Evolutionary conservation across 2,797 vertebrate genomes (phyloP).

Genomic region (Crenuchus spilurus): DNA sequence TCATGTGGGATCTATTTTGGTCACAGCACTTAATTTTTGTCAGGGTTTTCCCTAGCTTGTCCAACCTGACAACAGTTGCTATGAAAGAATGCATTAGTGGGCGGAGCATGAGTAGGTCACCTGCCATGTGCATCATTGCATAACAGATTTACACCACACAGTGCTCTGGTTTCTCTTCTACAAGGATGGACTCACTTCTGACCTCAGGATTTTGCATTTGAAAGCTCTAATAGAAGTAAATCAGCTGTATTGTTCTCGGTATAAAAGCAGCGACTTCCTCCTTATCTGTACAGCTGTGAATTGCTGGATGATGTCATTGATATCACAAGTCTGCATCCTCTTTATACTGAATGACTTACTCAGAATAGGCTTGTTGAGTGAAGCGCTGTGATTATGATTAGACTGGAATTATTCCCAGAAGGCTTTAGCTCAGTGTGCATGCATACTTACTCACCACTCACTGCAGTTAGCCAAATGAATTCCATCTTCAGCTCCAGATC

Average conservation of each 20-base stretch:
- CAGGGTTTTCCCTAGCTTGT: not conserved
- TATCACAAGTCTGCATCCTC: not conserved
- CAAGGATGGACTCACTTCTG: not conserved
- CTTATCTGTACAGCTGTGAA: not conserved
- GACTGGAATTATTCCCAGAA: conserved; percentile 1
- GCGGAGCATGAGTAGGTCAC: too few species aligned
- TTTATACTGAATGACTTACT: not conserved
- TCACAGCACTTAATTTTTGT: too few species aligned
- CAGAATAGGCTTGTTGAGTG: not conserved
- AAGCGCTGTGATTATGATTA: not conserved
- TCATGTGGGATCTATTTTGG: too few species aligned
- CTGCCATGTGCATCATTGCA: too few species aligned
- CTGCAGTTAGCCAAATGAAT: conserved; percentile 32
- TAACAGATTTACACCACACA: too few species aligned
- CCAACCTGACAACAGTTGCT: not conserved
- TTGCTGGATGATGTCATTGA: not conserved
- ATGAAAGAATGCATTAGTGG: too few species aligned
- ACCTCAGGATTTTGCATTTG: not conserved
- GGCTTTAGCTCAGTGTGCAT: not conserved
- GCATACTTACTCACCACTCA: not conserved
- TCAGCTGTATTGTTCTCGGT: not conserved
- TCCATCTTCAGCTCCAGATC: not conserved
- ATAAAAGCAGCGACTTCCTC: not conserved
- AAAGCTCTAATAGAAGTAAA: not conserved
- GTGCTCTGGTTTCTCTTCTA: too few species aligned